Base-by-base conservation (phyloP, 2,888 invertebrate genomes). In the Colletes collaris region DNA sequence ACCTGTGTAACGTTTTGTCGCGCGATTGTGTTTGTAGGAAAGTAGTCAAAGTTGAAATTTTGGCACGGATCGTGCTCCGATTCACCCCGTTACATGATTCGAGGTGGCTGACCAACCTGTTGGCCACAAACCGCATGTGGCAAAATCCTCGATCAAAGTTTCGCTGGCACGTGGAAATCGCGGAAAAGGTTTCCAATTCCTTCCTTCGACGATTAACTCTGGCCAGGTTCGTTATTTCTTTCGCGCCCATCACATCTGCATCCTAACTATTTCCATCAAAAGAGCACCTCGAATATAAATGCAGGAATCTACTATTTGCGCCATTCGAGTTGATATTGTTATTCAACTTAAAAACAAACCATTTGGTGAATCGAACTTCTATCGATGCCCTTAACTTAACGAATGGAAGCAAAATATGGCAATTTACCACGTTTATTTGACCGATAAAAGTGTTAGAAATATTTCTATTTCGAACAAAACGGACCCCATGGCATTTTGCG, bases 31-130 rank as follows among this genome's bases (percentile, higher is more conserved):
- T 19, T 11, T n/a, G 8, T 40, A 50, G 5, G 37, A 67, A 72
- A 56, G 35, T 63, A 69, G 49, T 63, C 56, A 65, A 80, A 84
- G 83, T 84, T 84, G 82, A 87, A 80, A 87, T 81, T 69, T 10
- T 80, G 79, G 71, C 85, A 78, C 76, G 79, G 69, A 67, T 81
- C 53, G 67, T 71, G 77, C 64, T 75, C 69, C 72, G 62, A 81
- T 77, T 84, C 63, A 56, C 63, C 59, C 62, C 55, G 53, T 85
- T 62, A 67, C 68, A 76, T 13, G 78, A 74, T 66, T 82, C 73
- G 71, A 79, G 82, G 71, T 74, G 69, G 74, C 59, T 63, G 72
- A 60, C 72, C 83, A 84, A 84, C 84, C 84, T 85, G 84, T 84
- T 84, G 86, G 72, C 72, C 63, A 37, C 65, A 72, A 69, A 77